These are phyloP conservation scores for Sylvia borin DNA, from an alignment of 2,797 vertebrate genomes.

Conservation along the genomic window DNA sequence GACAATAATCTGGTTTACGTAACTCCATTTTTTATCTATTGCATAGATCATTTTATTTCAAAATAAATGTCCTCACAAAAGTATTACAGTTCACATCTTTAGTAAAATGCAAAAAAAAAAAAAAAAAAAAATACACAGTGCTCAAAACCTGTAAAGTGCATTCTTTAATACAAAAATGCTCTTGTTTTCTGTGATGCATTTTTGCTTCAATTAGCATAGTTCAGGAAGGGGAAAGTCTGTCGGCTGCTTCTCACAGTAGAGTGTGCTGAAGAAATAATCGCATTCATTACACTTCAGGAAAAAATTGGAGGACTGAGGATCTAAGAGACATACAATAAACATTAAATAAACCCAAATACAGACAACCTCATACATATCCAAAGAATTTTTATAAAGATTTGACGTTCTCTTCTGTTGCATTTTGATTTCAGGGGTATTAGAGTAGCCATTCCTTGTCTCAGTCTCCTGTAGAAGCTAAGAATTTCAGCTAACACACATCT, in stretches of 20 bases:
- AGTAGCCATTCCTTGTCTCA: background rate
- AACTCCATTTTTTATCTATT: slow-evolving; percentile 50
- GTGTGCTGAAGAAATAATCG: background rate
- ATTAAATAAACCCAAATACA: background rate
- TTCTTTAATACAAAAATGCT: background rate
- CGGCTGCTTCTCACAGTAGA: background rate
- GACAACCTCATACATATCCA: background rate
- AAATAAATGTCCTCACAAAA: slow-evolving; percentile 5
- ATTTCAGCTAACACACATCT: background rate
- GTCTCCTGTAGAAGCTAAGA: background rate
- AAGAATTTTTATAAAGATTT: background rate
- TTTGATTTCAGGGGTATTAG: background rate
- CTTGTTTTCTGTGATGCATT: background rate
- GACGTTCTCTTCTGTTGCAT: background rate
- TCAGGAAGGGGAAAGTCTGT: slow-evolving; percentile 17
- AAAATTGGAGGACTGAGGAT: background rate
- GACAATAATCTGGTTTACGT: slow-evolving; percentile 47
- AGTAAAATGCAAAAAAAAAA: slow-evolving; percentile 13
- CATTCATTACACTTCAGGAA: background rate
- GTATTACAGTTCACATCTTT: slow-evolving; percentile 44
- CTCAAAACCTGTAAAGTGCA: background rate
- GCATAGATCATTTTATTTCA: background rate
- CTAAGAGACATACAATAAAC: background rate
- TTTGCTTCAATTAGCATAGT: slow-evolving; percentile 4
- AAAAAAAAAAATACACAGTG: background rate